Evolutionary conservation across 2,888 invertebrate genomes (phyloP).

Genomic region (Gasteruption jaculator): DNA sequence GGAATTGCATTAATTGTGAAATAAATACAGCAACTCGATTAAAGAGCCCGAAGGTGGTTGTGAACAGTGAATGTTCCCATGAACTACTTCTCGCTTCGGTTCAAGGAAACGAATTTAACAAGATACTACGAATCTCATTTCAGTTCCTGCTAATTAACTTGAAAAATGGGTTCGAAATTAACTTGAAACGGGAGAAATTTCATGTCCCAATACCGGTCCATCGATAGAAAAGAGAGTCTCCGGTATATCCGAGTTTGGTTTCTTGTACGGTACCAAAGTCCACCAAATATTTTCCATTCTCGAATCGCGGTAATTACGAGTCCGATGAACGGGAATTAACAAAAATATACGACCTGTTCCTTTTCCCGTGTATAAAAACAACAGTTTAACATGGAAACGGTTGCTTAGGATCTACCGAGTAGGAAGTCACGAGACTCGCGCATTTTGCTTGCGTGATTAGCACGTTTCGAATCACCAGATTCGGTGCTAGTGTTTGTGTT

Average conservation of each 20-base stretch:
- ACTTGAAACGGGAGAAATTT: neutral
- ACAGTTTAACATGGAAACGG: slow-evolving; percentile 39
- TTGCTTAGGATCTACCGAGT: slow-evolving; percentile 34
- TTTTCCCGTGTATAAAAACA: slow-evolving; percentile 32
- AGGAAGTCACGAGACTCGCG: slow-evolving; percentile 21
- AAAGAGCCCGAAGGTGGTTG: no score
- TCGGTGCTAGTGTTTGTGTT: slow-evolving; percentile 24
- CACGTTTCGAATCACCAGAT: slow-evolving; percentile 20
- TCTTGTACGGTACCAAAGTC: slow-evolving; percentile 37
- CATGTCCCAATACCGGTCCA: slow-evolving; percentile 57
- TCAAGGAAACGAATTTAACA: no score
- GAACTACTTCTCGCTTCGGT: no score
- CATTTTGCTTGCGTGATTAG: slow-evolving; percentile 15
- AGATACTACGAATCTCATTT: no score
- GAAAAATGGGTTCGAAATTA: no score
- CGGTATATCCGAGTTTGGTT: slow-evolving; percentile 49
- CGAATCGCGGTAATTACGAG: no score
- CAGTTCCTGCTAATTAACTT: no score
- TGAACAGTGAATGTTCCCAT: no score
- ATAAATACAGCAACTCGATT: no score
- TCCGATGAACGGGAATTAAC: no score
- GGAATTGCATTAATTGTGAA: no score
- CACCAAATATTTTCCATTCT: slow-evolving; percentile 47
- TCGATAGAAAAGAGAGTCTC: slow-evolving; percentile 60
- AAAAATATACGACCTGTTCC: slow-evolving; percentile 11